Evolutionary conservation across 2,888 invertebrate genomes (phyloP).

Genomic region (Clusia tigrina): DNA sequence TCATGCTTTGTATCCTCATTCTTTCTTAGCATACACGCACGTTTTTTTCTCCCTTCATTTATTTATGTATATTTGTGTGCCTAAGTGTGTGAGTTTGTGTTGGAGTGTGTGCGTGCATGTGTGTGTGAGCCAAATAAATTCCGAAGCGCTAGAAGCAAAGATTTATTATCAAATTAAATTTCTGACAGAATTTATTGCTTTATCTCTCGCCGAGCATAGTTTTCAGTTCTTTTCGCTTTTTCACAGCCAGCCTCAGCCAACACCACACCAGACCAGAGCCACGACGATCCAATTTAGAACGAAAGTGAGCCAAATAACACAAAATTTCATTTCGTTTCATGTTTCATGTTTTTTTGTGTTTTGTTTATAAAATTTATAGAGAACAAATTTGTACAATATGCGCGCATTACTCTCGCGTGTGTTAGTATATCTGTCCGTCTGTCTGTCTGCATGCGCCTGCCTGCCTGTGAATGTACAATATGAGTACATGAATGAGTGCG

Average conservation of each 20-base stretch:
- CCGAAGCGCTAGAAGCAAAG: conserved; percentile 65
- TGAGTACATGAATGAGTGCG: no score
- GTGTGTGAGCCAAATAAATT: conserved; percentile 62
- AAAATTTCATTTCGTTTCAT: conserved; percentile 36
- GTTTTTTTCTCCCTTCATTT: conserved; percentile 39
- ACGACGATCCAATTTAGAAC: conserved; percentile 33
- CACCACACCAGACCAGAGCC: conserved; percentile 33
- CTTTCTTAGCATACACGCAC: conserved; percentile 58
- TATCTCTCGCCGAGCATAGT: conserved; percentile 64
- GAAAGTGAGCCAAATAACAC: conserved; percentile 37
- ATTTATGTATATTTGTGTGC: conserved; percentile 24
- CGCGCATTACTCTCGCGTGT: conserved; percentile 51
- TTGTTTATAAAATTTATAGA: conserved; percentile 56
- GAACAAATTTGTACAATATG: conserved; percentile 59
- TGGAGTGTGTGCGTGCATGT: conserved; percentile 27
- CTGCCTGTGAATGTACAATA: no score
- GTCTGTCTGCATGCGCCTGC: conserved; percentile 9
- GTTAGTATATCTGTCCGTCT: conserved; percentile 20
- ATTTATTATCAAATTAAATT: conserved; percentile 67
- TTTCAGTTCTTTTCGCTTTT: conserved; percentile 58
- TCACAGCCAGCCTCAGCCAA: conserved; percentile 36
- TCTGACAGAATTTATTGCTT: conserved; percentile 67
- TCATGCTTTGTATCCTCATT: conserved; percentile 57
- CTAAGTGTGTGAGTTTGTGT: conserved; percentile 23
- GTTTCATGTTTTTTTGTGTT: conserved; percentile 35